Evolutionary conservation across 2,888 invertebrate genomes (phyloP).

Genomic region (Drosophila anomelani): DNA sequence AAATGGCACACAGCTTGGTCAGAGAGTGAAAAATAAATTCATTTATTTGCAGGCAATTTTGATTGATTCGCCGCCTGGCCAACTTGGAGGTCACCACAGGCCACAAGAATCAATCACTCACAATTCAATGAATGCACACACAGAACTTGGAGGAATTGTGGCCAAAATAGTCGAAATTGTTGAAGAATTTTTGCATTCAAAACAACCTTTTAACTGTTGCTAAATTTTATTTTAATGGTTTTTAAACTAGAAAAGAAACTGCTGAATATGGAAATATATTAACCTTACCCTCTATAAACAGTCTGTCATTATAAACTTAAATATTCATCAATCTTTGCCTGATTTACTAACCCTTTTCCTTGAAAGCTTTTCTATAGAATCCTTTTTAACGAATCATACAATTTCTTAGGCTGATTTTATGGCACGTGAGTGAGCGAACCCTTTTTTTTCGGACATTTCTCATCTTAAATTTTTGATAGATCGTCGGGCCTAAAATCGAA

Average conservation of each 20-base stretch:
- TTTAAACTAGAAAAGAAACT: background rate
- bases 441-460: conserved; percentile 36
- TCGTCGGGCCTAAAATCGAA: conserved; percentile 40
- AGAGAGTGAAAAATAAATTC: conserved; percentile 38
- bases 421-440: conserved; percentile 66
- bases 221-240: background rate
- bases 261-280: background rate
- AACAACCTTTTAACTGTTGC: background rate
- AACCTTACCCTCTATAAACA: background rate
- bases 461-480: conserved; percentile 72
- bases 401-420: conserved; percentile 32
- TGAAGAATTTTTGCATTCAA: background rate
- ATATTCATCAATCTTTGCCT: conserved; percentile 29
- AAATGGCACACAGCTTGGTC: conserved; percentile 49
- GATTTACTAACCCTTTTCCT: background rate
- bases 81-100: conserved; percentile 71
- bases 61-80: conserved; percentile 75
- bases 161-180: background rate
- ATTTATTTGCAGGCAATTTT: conserved; percentile 63
- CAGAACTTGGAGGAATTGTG: conserved; percentile 9
- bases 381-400: conserved; percentile 4
- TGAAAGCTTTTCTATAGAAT: conserved; percentile 31
- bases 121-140: conserved; percentile 49
- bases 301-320: background rate
- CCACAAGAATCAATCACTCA: conserved; percentile 71